Conservation (phyloP, 2,113 vertebrate genomes). For the Anseranas semipalmata region DNA sequence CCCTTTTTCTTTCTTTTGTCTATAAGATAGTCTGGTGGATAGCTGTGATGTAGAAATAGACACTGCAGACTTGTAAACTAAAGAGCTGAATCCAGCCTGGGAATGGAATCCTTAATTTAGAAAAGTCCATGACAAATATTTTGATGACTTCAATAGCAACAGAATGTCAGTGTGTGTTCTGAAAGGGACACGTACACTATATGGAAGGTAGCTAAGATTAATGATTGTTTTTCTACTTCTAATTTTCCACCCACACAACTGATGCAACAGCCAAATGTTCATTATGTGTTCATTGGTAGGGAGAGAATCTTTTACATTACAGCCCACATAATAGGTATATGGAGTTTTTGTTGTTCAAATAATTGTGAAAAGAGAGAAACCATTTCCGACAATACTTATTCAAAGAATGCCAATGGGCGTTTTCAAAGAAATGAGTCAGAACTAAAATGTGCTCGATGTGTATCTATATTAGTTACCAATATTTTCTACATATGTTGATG, state of each 20-base stretch:
- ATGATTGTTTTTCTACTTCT: not conserved
- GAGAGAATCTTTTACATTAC: not conserved
- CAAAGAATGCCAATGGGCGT: fast-evolving
- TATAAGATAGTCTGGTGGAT: not conserved
- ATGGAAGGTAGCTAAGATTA: not conserved
- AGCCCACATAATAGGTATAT: not conserved
- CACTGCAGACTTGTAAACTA: not conserved
- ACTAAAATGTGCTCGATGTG: not conserved
- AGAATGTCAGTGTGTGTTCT: not conserved
- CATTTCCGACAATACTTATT: not conserved
- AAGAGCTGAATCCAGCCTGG: not conserved
- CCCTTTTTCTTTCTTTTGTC: not conserved
- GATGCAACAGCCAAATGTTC: not conserved
- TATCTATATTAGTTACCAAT: not conserved
- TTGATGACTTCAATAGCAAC: not conserved
- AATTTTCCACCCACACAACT: not conserved
- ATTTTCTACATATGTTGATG: not conserved
- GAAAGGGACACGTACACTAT: fast-evolving
- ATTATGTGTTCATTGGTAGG: not conserved
- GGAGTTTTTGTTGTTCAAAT: not conserved
- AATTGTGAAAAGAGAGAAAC: not conserved
- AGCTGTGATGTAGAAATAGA: not conserved
- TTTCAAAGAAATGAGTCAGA: not conserved
- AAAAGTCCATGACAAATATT: not conserved
- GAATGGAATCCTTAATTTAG: not conserved